Evolutionary conservation across 2,797 vertebrate genomes (phyloP), one percentile per base, ranked within the genome.

Genomic region (Toxotes lorentzi): DNA sequence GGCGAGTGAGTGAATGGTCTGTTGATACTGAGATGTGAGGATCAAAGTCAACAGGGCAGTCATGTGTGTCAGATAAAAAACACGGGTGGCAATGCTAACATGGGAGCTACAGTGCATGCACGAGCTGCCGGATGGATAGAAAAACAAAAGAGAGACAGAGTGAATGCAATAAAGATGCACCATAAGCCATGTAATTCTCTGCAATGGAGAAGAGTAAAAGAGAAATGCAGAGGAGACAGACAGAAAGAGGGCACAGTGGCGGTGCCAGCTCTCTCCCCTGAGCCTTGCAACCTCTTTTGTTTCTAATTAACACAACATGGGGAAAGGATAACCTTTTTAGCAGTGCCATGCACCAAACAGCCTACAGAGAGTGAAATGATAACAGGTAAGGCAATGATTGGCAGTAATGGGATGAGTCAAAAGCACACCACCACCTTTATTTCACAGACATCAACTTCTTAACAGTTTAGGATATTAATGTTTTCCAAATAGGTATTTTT

Each of bases 11-110:
- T 82, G 87, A 93, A 89, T 43, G 76, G 89, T 90, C 92, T 87
- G 89, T 90, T 92, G 91, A 93, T 92, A 85, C 82, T 38, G 24
- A 89, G 88, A 92, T 93, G 78, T 85, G 72, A 86, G 88, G 90
- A 92, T 93, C 91, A 93, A 91, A 93, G 92, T 91, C 92, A 89
- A 83, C 83, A 86, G 79, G 85, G 86, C 84, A 85, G 78, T 83
- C 87, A 76, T 88, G 87, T 87, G 89, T 81, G 83, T 81, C 80
- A 81, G 83, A 84, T 70, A 41, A 72, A 79, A 78, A 78, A 79
- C 68, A 1, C 10, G 71, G 70, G 66, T 77, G 76, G 79, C 79
- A 85, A 60, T 76, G 79, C 81, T 78, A 84, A 89, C 84, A 84
- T 69, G 50, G 78, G 66, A 65, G 79, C n/a, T 48, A 38, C 54